Evolutionary conservation across 2,888 invertebrate genomes (phyloP).

Genomic region (Nymphalis urticae): DNA sequence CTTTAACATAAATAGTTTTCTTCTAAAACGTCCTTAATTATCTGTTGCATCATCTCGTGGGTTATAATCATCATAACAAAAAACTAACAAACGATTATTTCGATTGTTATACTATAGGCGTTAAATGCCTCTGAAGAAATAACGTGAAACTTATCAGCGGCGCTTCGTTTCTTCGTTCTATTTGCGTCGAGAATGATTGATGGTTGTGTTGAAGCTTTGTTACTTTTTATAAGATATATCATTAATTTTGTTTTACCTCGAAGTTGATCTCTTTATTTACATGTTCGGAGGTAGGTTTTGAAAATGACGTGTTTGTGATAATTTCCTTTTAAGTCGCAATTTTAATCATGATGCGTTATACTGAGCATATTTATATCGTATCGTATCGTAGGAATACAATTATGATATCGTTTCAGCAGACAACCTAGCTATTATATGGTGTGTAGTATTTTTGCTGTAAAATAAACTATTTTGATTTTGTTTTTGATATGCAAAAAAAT

Average conservation of each 20-base stretch:
- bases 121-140: slow-evolving; percentile 18
- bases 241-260: slow-evolving; percentile 18
- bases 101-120: slow-evolving; percentile 24
- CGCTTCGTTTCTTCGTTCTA: slow-evolving; percentile 19
- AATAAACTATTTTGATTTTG: too few species aligned
- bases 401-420: too few species aligned
- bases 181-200: slow-evolving; percentile 34
- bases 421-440: too few species aligned
- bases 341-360: too few species aligned
- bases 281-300: not conserved
- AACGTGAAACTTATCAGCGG: slow-evolving; percentile 26
- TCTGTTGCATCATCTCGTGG: not conserved
- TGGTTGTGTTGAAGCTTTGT: slow-evolving; percentile 26
- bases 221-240: slow-evolving; percentile 26
- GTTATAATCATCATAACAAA: slow-evolving; percentile 8
- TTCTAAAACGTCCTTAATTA: not conserved
- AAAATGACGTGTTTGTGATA: too few species aligned
- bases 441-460: too few species aligned
- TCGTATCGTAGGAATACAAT: too few species aligned
- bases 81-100: slow-evolving; percentile 17
- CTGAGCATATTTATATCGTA: too few species aligned
- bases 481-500: too few species aligned
- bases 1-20: too few species aligned
- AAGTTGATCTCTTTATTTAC: slow-evolving; percentile 24
- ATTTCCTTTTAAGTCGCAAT: too few species aligned